Evolutionary conservation across 2,888 invertebrate genomes (phyloP), one percentile per base, ranked within the genome.

Genomic region (Brenthis ino): DNA sequence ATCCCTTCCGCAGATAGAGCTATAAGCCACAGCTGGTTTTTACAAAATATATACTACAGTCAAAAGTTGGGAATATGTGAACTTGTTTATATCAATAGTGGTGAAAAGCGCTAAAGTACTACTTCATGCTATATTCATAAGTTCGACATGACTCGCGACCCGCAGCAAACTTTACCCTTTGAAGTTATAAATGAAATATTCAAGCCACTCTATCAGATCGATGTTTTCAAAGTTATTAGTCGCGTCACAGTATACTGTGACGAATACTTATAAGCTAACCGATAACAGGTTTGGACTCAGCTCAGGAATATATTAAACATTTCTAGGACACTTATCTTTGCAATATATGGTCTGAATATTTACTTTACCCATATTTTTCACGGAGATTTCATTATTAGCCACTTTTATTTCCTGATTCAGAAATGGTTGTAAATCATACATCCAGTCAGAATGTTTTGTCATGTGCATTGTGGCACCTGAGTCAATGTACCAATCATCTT

Each of bases 121-220:
- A 50, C 20, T 55, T 47, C 47, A 13, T 48, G 24, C 28, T 60
- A 60, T 58, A 58, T 48, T 58, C 48, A 60, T 51, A 66, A 61
- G 55, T 50, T 66, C 48, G 13, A 14, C 57, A 48, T 51, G 66
- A 64, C 54, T 56, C 37, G 57, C 37, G 54, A 43, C 63, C 58
- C 64, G 37, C 50, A 67, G 24, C 16, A 58, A 67, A 54, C 37
- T 67, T 64, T 55, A 28, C 61, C 60, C 57, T 67, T 63, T 64
- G 50, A 58, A 57, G 65, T 66, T 53, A 54, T 61, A 58, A 66
- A 67, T 70, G 66, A 70, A 69, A 69, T 71, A 71, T 71, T 66
- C 64, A 66, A 64, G 48, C 47, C 24, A 58, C 69, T 67, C 64
- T 63, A 69, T 65, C 58, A 50, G 64, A 66, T 57, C 66, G 51